Evolutionary conservation across 2,113 vertebrate species (phyloP).

Genomic region (Ammodytes marinus): DNA sequence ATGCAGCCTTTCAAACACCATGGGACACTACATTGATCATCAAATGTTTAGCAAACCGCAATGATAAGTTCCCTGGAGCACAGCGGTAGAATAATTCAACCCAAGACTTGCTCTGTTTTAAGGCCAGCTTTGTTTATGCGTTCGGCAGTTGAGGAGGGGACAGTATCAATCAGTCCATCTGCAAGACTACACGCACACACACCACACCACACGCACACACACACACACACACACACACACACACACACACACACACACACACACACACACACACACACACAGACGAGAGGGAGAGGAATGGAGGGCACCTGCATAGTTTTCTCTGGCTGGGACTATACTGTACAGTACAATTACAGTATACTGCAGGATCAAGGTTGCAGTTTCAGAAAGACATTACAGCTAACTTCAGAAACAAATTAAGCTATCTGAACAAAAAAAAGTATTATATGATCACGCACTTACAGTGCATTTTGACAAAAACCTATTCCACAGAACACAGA

Average conservation of each 20-base stretch:
- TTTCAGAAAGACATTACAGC: background rate
- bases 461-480: no score
- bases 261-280: background rate
- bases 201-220: background rate
- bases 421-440: background rate
- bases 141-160: constrained; percentile 6
- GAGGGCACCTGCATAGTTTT: constrained; percentile 12
- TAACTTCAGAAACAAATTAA: background rate
- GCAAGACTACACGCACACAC: background rate
- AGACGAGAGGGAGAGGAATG: background rate
- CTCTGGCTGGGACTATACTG: background rate
- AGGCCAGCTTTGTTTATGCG: constrained; percentile 17
- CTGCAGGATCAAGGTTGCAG: background rate
- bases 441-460: background rate
- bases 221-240: background rate
- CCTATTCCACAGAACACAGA: background rate
- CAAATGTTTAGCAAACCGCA: background rate
- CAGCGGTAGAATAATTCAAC: background rate
- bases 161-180: constrained; percentile 14
- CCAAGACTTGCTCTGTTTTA: background rate
- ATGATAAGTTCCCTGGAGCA: background rate
- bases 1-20: background rate
- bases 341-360: background rate
- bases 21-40: background rate
- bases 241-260: background rate